Percentiles rank a stretch among this genome's conserved stretches.
Conservation (phyloP, 1,140 invertebrate genomes). For the Ectropis grisescens region DNA sequence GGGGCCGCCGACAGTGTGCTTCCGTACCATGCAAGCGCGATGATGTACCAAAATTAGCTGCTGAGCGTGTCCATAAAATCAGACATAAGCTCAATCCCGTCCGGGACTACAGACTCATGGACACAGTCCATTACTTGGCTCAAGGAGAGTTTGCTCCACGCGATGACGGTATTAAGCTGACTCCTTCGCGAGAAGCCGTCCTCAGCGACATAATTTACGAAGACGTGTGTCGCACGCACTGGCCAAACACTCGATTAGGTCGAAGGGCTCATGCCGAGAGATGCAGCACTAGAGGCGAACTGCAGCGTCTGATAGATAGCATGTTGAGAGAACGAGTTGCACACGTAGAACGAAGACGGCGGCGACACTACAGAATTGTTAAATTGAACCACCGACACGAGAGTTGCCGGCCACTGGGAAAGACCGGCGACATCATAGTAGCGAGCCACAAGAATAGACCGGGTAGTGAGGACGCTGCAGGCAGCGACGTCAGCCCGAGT, state of each 20-base stretch:
- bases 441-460: constrained; percentile 49
- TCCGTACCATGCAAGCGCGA: constrained; percentile 55
- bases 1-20: constrained; percentile 43
- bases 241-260: constrained; percentile 48
- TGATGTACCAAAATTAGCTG: constrained; percentile 40
- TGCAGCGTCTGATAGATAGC: constrained; percentile 55
- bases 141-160: constrained; percentile 60
- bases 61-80: constrained; percentile 55
- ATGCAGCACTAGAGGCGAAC: constrained; percentile 35
- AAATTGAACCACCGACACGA: constrained; percentile 56
- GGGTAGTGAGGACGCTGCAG: constrained; percentile 18
- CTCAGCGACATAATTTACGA: constrained; percentile 63
- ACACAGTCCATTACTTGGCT: constrained; percentile 60
- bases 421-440: constrained; percentile 59
- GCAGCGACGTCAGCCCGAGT: constrained; percentile 24
- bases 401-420: constrained; percentile 45
- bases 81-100: constrained; percentile 57
- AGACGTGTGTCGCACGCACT: constrained; percentile 61
- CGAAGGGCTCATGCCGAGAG: constrained; percentile 39
- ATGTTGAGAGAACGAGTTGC: constrained; percentile 51
- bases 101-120: constrained; percentile 56
- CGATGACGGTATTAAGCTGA: constrained; percentile 58
- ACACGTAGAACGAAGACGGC: constrained; percentile 45
- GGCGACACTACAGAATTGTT: constrained; percentile 54
- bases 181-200: constrained; percentile 58